Conservation (phyloP, 2,113 vertebrate genomes). For the Campylomormyrus numenius region DNA sequence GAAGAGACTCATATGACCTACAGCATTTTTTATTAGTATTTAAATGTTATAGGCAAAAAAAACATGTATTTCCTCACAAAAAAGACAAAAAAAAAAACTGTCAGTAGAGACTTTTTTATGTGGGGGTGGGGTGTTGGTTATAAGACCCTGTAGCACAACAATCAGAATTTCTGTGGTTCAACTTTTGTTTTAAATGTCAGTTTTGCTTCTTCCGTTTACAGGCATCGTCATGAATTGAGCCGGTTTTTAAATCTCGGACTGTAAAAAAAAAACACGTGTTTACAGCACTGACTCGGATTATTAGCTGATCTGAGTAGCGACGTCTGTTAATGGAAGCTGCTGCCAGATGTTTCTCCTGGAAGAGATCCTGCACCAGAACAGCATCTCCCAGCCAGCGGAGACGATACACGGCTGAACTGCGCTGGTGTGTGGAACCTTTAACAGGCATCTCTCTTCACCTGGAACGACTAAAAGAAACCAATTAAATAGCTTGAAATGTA, state of each 20-base stretch:
- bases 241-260: background rate
- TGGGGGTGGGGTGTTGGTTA: background rate
- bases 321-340: background rate
- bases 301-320: background rate
- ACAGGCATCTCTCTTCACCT: background rate
- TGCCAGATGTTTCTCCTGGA: background rate
- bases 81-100: background rate
- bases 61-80: conserved; percentile 10
- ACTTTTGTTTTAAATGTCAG: background rate
- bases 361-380: background rate
- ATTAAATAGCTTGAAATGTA: background rate
- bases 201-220: background rate
- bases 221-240: background rate
- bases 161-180: background rate
- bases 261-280: background rate
- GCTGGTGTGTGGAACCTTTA: background rate
- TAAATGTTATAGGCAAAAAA: conserved; percentile 24
- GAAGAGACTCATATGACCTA: conserved; percentile 46
- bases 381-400: background rate
- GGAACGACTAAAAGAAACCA: background rate
- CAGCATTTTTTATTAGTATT: conserved; percentile 43
- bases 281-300: background rate
- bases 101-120: background rate
- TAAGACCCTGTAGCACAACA: background rate
- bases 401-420: background rate